Percentiles rank a stretch among this genome's conserved stretches.
Conservation (phyloP, 2,888 invertebrate genomes). For the Amblyjoppa proteus region DNA sequence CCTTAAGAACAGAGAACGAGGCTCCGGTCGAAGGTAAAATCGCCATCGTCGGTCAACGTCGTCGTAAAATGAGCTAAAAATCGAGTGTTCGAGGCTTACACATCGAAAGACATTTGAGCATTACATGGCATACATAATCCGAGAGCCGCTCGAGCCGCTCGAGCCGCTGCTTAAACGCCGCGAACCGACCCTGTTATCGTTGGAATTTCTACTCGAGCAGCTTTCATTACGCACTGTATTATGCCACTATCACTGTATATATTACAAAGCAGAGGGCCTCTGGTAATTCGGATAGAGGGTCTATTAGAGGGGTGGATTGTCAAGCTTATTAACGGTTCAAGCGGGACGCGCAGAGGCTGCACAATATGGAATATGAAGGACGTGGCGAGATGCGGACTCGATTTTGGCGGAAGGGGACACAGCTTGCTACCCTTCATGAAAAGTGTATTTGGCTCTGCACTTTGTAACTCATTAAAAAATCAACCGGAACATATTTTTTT, state of each 20-base stretch:
- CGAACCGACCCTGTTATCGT: constrained; percentile 74
- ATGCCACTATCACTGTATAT: constrained; percentile 55
- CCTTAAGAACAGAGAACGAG: not conserved
- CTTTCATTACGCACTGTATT: constrained; percentile 49
- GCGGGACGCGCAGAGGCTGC: constrained; percentile 46
- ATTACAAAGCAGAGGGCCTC: constrained; percentile 44
- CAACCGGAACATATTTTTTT: too few relatives aligned
- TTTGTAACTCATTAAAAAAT: not conserved
- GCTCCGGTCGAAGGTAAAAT: not conserved
- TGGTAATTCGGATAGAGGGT: constrained; percentile 64
- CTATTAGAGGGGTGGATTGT: constrained; percentile 76
- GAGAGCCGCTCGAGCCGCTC: constrained; percentile 36
- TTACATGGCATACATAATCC: constrained; percentile 23
- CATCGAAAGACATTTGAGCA: not conserved
- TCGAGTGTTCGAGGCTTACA: not conserved
- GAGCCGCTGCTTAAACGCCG: constrained; percentile 48
- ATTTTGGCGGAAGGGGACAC: constrained; percentile 10
- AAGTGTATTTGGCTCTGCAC: not conserved
- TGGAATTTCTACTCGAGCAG: constrained; percentile 72
- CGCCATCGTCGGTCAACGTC: not conserved
- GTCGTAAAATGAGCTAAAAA: not conserved
- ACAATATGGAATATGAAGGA: constrained; percentile 53
- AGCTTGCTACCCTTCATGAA: not conserved
- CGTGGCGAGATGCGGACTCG: constrained; percentile 47
- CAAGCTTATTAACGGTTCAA: constrained; percentile 79